Evolutionary conservation across 1,140 invertebrate species (phyloP).

Genomic region (Temnothorax nylanderi): DNA sequence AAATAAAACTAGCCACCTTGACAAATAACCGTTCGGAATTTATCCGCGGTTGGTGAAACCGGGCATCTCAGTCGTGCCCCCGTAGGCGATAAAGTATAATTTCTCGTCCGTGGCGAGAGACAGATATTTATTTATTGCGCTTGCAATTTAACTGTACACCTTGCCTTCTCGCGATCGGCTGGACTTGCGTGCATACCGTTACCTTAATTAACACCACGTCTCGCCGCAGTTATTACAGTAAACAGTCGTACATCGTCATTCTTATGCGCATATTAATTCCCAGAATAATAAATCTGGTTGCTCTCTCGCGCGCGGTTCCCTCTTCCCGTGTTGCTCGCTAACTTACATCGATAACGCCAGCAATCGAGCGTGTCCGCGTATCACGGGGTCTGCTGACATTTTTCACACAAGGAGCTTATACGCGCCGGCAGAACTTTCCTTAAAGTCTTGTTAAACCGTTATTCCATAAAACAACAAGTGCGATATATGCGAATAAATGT

Average conservation of each 20-base stretch:
- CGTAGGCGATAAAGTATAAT: conserved; percentile 54
- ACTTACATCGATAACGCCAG: conserved; percentile 34
- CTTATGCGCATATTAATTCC: conserved; percentile 57
- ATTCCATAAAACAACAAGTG: conserved; percentile 8
- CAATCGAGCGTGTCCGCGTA: conserved; percentile 29
- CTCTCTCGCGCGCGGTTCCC: conserved; percentile 25
- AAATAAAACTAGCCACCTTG: conserved; percentile 23
- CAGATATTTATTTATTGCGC: conserved; percentile 52
- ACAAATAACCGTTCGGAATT: conserved; percentile 53
- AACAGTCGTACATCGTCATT: conserved; percentile 59
- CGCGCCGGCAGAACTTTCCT: neutral
- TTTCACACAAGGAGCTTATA: neutral
- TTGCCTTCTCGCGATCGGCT: conserved; percentile 39
- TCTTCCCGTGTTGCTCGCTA: neutral
- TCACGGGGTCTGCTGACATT: neutral
- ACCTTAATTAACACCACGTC: conserved; percentile 57
- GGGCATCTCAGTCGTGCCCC: conserved; percentile 28
- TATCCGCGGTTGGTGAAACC: conserved; percentile 49
- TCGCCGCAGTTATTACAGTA: conserved; percentile 54
- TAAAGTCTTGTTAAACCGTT: conserved; percentile 5
- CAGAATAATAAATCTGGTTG: conserved; percentile 57
- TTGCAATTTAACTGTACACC: conserved; percentile 55
- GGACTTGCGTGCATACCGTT: conserved; percentile 49
- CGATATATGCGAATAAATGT: neutral
- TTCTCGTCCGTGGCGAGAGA: conserved; percentile 46